Percentiles rank a stretch among this genome's conserved stretches.
Conservation (phyloP, 1,140 invertebrate species). For the Drosophila miranda region DNA sequence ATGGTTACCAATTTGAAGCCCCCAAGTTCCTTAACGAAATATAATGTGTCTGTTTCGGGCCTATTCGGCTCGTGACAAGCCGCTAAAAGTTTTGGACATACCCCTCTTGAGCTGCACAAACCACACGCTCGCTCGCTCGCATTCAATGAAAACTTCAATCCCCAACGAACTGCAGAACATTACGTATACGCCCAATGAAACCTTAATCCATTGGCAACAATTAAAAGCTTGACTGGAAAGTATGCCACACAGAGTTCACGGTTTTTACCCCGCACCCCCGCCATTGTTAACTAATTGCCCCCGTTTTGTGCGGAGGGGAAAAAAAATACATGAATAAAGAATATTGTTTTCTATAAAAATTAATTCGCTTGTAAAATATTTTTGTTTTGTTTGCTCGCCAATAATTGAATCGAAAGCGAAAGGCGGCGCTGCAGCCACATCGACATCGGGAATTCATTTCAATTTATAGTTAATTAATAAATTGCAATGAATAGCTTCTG, state of each 20-base stretch:
- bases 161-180: constrained; percentile 39
- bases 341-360: constrained; percentile 55
- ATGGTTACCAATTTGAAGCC: too few relatives aligned
- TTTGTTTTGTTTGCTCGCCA: constrained; percentile 47
- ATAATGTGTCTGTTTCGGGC: too few relatives aligned
- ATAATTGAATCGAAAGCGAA: constrained; percentile 63
- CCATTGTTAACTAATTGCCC: constrained; percentile 70
- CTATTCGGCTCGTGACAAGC: too few relatives aligned
- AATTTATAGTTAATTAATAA: constrained; percentile 66
- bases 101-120: too few relatives aligned
- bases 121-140: too few relatives aligned
- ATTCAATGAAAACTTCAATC: constrained; percentile 3
- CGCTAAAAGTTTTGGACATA: too few relatives aligned
- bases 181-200: constrained; percentile 69
- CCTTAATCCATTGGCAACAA: constrained; percentile 74
- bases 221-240: constrained; percentile 69
- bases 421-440: constrained; percentile 10
- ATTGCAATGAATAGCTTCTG: constrained; percentile 38
- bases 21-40: too few relatives aligned
- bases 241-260: constrained; percentile 6
- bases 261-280: constrained; percentile 4
- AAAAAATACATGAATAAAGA: constrained; percentile 16
- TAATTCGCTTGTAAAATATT: constrained; percentile 58
- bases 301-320: constrained; percentile 12
- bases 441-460: constrained; percentile 20